Percentiles rank a stretch among this genome's conserved stretches.
These are phyloP conservation scores for Benitochromis conjunctus DNA, from an alignment of 2,113 vertebrate genomes.

Conservation along the genomic window DNA sequence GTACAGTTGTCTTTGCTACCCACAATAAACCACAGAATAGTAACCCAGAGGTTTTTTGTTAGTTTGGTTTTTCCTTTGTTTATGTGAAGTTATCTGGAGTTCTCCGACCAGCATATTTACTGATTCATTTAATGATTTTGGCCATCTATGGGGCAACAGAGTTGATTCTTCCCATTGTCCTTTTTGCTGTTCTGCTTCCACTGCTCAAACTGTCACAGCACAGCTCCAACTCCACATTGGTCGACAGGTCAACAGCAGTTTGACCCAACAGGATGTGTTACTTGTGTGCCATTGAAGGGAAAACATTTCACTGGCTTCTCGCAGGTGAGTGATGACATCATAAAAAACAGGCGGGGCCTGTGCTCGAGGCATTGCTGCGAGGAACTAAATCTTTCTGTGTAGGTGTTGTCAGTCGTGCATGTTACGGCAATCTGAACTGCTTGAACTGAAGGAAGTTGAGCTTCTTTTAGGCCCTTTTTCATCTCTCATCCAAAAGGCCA, in stretches of 20 bases:
- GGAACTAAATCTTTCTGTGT: not conserved
- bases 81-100: not conserved
- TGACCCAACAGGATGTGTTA: accelerated
- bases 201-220: accelerated
- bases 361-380: not conserved
- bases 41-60: not conserved
- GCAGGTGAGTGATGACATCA: not conserved
- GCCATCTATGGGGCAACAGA: not conserved
- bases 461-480: not conserved
- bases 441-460: not conserved
- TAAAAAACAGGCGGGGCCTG: not conserved
- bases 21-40: not conserved
- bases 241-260: not conserved
- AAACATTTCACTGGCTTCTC: accelerated
- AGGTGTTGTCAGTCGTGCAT: not conserved
- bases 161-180: not conserved
- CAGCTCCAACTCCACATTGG: not conserved
- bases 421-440: not conserved
- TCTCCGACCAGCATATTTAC: not conserved
- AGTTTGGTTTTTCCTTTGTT: not conserved
- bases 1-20: not conserved
- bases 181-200: not conserved
- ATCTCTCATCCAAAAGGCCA: not conserved
- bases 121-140: not conserved
- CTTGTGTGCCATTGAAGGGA: not conserved